Evolutionary conservation across 2,888 invertebrate genomes (phyloP).

Genomic region (Anoplius nigerrimus): DNA sequence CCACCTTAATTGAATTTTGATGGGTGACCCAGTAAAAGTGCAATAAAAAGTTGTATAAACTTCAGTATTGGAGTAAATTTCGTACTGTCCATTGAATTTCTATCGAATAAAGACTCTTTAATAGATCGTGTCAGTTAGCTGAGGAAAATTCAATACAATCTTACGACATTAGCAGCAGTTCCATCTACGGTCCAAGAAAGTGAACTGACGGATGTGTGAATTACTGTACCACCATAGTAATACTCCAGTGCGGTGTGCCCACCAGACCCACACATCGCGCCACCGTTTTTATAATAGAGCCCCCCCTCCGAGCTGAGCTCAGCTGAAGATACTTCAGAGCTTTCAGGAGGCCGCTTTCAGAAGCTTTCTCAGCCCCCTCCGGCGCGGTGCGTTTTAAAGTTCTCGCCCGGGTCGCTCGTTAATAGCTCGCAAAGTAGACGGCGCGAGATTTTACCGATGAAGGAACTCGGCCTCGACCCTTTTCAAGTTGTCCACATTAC

Average conservation of each 20-base stretch:
- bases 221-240: neutral
- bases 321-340: conserved; percentile 4
- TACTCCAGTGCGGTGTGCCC: neutral
- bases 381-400: conserved; percentile 1
- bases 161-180: too few relatives aligned
- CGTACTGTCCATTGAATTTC: too few relatives aligned
- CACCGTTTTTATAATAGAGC: too few relatives aligned
- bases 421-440: conserved; percentile 9
- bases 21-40: too few relatives aligned
- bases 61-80: too few relatives aligned
- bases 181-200: too few relatives aligned
- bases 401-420: neutral
- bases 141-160: too few relatives aligned
- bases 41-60: too few relatives aligned
- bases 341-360: conserved; percentile 4
- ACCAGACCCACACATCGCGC: neutral
- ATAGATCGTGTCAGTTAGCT: too few relatives aligned
- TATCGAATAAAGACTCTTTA: too few relatives aligned
- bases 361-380: conserved; percentile 2
- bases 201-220: too few relatives aligned
- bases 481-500: conserved; percentile 3
- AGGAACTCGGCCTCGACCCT: conserved; percentile 3
- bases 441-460: conserved; percentile 4
- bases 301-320: neutral
- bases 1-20: too few relatives aligned